phyloP scores from a whole-genome alignment of 2,888 invertebrate genomes.

The Drosophila demipolita region DNA sequence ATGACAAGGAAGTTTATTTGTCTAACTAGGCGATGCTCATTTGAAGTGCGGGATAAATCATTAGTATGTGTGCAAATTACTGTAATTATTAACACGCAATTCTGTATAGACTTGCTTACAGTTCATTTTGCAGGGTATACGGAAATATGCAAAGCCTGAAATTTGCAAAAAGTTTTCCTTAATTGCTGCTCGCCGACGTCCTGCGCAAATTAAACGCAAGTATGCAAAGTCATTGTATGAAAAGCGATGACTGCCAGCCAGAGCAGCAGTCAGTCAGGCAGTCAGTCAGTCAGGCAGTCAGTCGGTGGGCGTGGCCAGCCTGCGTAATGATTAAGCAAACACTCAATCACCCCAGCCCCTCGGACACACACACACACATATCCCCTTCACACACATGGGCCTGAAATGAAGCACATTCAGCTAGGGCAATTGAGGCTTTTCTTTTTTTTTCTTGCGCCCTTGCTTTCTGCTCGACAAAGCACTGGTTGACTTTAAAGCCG shows the following conservation, averaged over 20 bases:
- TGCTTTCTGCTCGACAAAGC: conserved; percentile 24
- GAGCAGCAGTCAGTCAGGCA: conserved; percentile 2
- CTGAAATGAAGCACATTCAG: conserved; percentile 57
- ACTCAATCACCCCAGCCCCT: conserved; percentile 36
- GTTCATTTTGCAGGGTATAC: conserved; percentile 24
- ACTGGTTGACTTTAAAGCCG: conserved; percentile 31
- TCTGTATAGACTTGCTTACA: too few relatives aligned
- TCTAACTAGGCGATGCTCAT: conserved; percentile 17
- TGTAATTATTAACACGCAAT: not conserved
- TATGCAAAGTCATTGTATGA: conserved; percentile 75
- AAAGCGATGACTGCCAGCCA: conserved; percentile 15
- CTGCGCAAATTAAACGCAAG: conserved; percentile 71
- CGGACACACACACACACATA: conserved; percentile 1
- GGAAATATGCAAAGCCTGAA: conserved; percentile 62
- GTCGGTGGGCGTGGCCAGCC: conserved; percentile 45
- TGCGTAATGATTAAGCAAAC: conserved; percentile 68
- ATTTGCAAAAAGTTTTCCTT: conserved; percentile 77
- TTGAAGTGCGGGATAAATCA: not conserved
- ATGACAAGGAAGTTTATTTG: conserved; percentile 5
- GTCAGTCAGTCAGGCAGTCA: conserved; percentile 2
- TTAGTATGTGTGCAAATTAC: not conserved
- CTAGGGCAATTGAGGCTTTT: conserved; percentile 63
- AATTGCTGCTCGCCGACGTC: conserved; percentile 60
- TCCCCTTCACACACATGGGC: conserved; percentile 19
- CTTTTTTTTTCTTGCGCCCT: conserved; percentile 1